Evolutionary conservation across 1,140 invertebrate species (phyloP).

Genomic region (Leptoteleia sp.): DNA sequence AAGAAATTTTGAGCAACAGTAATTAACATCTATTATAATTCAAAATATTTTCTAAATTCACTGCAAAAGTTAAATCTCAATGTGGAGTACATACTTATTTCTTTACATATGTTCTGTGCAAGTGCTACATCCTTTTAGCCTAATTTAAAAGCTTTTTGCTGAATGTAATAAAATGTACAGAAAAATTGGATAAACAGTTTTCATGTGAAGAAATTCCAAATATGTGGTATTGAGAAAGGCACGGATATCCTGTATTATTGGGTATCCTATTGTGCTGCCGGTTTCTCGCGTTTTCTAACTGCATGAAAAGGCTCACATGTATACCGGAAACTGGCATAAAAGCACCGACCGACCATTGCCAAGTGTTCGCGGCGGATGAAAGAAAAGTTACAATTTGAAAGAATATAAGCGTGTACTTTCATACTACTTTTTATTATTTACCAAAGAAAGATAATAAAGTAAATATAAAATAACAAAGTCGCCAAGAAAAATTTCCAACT

Average conservation of each 20-base stretch:
- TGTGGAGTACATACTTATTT: no score
- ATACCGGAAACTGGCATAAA: conserved; percentile 57
- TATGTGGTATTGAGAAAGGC: conserved; percentile 47
- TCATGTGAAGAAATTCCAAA: conserved; percentile 45
- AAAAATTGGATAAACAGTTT: conserved; percentile 49
- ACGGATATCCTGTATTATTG: conserved; percentile 70
- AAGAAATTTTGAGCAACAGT: no score
- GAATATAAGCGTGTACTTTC: conserved; percentile 36
- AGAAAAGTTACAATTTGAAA: conserved; percentile 49
- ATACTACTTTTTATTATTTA: conserved; percentile 40
- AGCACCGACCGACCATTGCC: conserved; percentile 47
- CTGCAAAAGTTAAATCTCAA: no score
- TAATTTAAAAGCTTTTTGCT: conserved; percentile 10
- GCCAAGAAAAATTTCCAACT: conserved; percentile 12
- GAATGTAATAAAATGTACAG: conserved; percentile 30
- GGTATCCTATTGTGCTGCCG: conserved; percentile 60
- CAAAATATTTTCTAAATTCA: no score
- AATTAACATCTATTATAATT: no score
- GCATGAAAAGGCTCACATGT: conserved; percentile 46
- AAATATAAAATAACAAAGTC: conserved; percentile 24
- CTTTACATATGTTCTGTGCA: neutral
- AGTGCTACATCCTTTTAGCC: neutral
- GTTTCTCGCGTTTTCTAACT: conserved; percentile 63
- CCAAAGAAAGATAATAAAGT: conserved; percentile 20
- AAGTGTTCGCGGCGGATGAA: conserved; percentile 48